Evolutionary conservation across 2,113 vertebrate genomes (phyloP).

Genomic region (Trochalopteron elliotii): DNA sequence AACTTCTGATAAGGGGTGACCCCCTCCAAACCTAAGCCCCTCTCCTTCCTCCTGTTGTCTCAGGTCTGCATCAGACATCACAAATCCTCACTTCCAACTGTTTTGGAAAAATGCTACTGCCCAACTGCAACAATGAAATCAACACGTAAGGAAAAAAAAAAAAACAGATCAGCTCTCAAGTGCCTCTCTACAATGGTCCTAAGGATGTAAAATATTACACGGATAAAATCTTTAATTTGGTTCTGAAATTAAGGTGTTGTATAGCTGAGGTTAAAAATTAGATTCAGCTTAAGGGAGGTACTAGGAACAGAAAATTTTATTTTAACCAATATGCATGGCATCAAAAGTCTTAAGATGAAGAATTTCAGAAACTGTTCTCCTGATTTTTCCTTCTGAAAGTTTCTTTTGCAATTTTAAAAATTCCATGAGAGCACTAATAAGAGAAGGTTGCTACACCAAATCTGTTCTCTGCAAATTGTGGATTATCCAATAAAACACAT

Average conservation of each 20-base stretch:
- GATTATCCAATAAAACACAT: background rate
- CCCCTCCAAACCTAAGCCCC: background rate
- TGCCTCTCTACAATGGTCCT: background rate
- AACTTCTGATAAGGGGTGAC: background rate
- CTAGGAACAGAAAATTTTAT: background rate
- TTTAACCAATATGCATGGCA: background rate
- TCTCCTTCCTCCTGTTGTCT: background rate
- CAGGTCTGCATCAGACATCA: background rate
- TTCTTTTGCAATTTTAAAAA: background rate
- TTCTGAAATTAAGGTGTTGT: background rate
- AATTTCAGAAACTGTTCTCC: background rate
- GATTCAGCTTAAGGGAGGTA: background rate
- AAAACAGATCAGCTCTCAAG: background rate
- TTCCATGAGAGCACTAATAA: background rate
- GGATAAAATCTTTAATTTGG: background rate
- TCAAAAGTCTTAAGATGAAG: background rate
- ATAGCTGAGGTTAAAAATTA: background rate
- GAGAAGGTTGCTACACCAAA: background rate
- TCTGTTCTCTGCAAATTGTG: background rate
- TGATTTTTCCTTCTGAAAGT: background rate
- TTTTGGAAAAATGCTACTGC: background rate
- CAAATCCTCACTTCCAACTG: background rate
- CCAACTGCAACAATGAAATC: background rate
- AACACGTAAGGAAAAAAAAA: background rate
- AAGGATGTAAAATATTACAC: background rate